Evolutionary conservation across 37 sponge, comb jelly and placozoan genomes (phyloP), one percentile per base, ranked within the genome.

Genomic region (Spongia lamella): DNA sequence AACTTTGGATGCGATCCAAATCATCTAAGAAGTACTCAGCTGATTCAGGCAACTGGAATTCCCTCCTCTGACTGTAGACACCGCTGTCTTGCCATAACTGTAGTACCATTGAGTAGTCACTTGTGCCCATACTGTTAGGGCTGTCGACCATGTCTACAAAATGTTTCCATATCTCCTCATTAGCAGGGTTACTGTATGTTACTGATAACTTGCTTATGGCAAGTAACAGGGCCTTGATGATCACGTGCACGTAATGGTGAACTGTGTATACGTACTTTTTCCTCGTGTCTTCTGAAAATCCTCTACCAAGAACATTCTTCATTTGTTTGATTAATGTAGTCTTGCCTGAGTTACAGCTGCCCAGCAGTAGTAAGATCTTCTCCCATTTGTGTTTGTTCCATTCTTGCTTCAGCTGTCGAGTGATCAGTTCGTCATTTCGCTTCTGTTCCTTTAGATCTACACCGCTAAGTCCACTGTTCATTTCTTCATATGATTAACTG

Each of bases 301-400:
- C 95, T 35, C 76, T 67, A 0, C 98, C 98, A 53, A 92, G 95
- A 68, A 97, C 92, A 61, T 92, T 94, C 25, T 92, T 54, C 94
- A 94, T 97, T 68, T 97, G 98, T 76, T 97, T 97, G 62, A 97
- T 94, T 55, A 97, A 94, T 1, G 98, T 97, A 34, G 89, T 93
- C 67, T 97, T 97, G 38, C 98, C 98, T 38, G 95, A 88, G 47
- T 94, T 95, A 1, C 98, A 93, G 26, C 95, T 92, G 90, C 95
- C 95, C 66, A 94, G 66, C 3, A 94, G 73, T 1, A 94, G 67
- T 30, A 94, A 70, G 49, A 89, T 94, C 54, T 84, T 63, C 68
- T 94, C 91, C 36, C 61, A 72, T 13, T 68, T 47, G 30, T n/a
- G 25, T 15, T 84, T 82, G 30, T 72, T 81, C 54, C 86, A 83